phyloP scores from a whole-genome alignment of 2,888 invertebrate genomes.

The Carterocephalus palaemon region DNA sequence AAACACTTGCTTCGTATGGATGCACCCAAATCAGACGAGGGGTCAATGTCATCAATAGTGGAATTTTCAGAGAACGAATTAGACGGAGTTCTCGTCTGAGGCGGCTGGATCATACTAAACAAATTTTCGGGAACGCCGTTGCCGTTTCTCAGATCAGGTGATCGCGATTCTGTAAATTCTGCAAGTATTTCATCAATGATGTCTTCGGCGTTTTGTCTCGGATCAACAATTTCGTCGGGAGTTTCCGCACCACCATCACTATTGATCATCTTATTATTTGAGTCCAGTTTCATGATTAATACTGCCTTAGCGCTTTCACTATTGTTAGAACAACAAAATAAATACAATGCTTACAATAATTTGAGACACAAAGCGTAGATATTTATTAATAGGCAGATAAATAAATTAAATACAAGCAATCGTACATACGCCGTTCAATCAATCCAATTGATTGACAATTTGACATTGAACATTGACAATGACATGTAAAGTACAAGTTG shows the following conservation, averaged over 20 bases:
- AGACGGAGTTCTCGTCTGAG: constrained; percentile 67
- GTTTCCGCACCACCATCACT: constrained; percentile 64
- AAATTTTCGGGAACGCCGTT: constrained; percentile 62
- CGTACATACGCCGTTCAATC: too few species aligned
- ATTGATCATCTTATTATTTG: constrained; percentile 73
- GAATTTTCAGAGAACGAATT: constrained; percentile 69
- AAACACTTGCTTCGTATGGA: constrained; percentile 74
- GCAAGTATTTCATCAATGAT: constrained; percentile 73
- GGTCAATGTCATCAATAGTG: constrained; percentile 72
- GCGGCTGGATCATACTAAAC: constrained; percentile 67
- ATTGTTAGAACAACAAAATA: constrained; percentile 60
- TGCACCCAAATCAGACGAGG: constrained; percentile 69
- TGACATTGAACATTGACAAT: too few species aligned
- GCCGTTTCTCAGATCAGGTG: constrained; percentile 56
- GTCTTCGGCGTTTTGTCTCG: constrained; percentile 71
- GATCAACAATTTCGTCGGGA: constrained; percentile 66
- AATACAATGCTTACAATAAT: constrained; percentile 52
- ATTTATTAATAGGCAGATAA: too few species aligned
- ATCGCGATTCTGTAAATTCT: constrained; percentile 66
- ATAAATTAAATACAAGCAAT: too few species aligned
- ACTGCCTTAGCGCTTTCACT: constrained; percentile 33
- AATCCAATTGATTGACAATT: too few species aligned
- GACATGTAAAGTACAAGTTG: too few species aligned
- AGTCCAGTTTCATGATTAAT: constrained; percentile 69
- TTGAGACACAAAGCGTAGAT: constrained; percentile 29